A percentile compares a stretch with the other conserved stretches of the same genome.
phyloP scores from a whole-genome alignment of 2,888 invertebrate species.

The Papilio gigon region DNA sequence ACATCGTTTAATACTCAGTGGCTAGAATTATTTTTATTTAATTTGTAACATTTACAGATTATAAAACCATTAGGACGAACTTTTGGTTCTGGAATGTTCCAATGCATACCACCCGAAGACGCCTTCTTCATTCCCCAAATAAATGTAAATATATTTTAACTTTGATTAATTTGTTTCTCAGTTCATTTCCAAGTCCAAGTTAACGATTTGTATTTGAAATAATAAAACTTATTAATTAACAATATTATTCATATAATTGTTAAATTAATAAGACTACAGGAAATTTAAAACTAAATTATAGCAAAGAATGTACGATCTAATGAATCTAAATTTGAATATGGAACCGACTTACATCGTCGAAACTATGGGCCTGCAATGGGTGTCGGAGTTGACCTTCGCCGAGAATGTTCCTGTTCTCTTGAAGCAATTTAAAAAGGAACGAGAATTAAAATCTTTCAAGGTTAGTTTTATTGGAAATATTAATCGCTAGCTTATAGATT shows the following conservation, averaged over 20 bases:
- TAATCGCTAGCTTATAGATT: too few relatives aligned
- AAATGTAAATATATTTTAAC: conserved; percentile 55
- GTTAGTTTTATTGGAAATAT: too few relatives aligned
- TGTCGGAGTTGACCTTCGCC: conserved; percentile 77
- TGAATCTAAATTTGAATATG: conserved; percentile 83
- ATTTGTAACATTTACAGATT: conserved; percentile 64
- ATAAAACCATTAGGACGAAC: conserved; percentile 81
- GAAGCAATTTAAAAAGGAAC: conserved; percentile 76
- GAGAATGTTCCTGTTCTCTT: conserved; percentile 74
- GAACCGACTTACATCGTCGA: conserved; percentile 82
- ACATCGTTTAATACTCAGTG: not conserved
- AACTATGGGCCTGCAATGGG: conserved; percentile 78
- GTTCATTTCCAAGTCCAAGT: too few relatives aligned
- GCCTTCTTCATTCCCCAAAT: conserved; percentile 81
- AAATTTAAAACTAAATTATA: conserved; percentile 48
- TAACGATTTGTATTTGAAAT: too few relatives aligned
- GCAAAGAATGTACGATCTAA: conserved; percentile 82
- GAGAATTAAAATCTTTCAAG: conserved; percentile 83
- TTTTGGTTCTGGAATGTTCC: conserved; percentile 80
- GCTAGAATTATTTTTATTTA: not conserved
- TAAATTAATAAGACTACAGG: too few relatives aligned
- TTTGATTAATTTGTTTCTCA: too few relatives aligned
- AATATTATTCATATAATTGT: too few relatives aligned
- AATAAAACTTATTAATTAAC: too few relatives aligned
- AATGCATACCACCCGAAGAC: conserved; percentile 81